phyloP scores from a whole-genome alignment of 1,140 invertebrate species.

The Battus philenor region DNA sequence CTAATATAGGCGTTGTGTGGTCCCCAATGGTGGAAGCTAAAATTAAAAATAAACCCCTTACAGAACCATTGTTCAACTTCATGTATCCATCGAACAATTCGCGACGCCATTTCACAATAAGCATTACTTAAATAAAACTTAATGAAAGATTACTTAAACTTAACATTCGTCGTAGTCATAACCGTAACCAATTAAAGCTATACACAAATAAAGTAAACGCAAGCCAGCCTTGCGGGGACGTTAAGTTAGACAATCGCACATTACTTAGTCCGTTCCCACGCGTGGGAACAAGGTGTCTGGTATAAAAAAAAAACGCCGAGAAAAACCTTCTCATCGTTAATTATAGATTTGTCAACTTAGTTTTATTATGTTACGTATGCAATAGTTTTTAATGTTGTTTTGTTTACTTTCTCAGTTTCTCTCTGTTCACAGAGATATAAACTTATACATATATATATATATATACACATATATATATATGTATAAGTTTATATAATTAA shows the following conservation, averaged over 20 bases:
- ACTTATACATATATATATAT: too few species aligned
- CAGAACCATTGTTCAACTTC: too few species aligned
- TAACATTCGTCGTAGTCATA: slow-evolving; percentile 6
- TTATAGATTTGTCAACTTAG: slow-evolving; percentile 12
- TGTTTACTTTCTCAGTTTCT: background rate
- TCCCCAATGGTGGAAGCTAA: too few species aligned
- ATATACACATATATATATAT: too few species aligned
- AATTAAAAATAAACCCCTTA: too few species aligned
- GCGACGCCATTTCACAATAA: background rate
- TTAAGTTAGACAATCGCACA: slow-evolving; percentile 4
- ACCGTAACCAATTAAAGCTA: slow-evolving; percentile 8
- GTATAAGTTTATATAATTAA: too few species aligned
- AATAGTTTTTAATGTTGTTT: background rate
- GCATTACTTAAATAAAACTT: slow-evolving; percentile 6
- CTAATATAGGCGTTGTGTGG: too few species aligned
- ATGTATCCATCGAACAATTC: too few species aligned
- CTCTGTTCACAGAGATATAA: too few species aligned
- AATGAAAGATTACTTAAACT: slow-evolving; percentile 1
- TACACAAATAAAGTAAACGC: background rate
- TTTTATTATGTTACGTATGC: background rate
- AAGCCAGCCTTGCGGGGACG: slow-evolving; percentile 3
- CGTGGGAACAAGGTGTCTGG: background rate
- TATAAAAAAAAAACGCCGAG: background rate
- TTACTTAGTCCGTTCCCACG: background rate
- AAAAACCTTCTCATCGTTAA: slow-evolving; percentile 12